Evolutionary conservation across 2,888 invertebrate genomes (phyloP), one percentile per base, ranked within the genome.

Genomic region (Amiota communis): DNA sequence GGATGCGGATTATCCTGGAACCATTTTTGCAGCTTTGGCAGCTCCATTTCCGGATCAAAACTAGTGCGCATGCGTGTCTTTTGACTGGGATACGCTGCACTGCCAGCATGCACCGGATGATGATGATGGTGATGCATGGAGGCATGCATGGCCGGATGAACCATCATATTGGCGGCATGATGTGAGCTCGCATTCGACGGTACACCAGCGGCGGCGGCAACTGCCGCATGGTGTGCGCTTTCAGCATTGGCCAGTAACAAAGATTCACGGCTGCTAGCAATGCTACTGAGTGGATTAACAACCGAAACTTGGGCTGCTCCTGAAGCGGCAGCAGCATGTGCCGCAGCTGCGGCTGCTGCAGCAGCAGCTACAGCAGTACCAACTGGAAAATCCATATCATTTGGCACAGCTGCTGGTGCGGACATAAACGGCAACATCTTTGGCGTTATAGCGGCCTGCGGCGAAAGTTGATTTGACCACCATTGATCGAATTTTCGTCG

Each of bases 1-100:
- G 99, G 99, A 89, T 99, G 99, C 83, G 98, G 98, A 89, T 99
- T 99, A 88, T 97, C 97, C 59, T 94, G 93, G 91, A 99, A 99
- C 98, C 99, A 99, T 81, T 96, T 93, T 88, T 99, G 98, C 71
- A 99, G 91, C 86, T 98, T 96, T 0, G 99, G 98, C 77, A 99
- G 91, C 90, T 99, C 99, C 85, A 97, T 92, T 90, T 98, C 98
- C 0, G 98, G 98, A 90, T 98, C 98, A 86, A 98, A 98, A 87
- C 97, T 98, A 17, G 98, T 98, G 79, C 98, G 92, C 96, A 98
- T 97, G 84, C 98, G 93, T 4, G 97, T 97, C 90, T 97, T 97
- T 88, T 96, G 96, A 46, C 94, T 95, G 56, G 88, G 87, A 76
- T 87, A 88, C 0, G 15, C 13, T 71, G 86, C 86, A 81, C 94